Percentiles rank a stretch among this genome's conserved stretches.
Conservation (phyloP, 2,888 invertebrate genomes). For the Tiliacea aurago region DNA sequence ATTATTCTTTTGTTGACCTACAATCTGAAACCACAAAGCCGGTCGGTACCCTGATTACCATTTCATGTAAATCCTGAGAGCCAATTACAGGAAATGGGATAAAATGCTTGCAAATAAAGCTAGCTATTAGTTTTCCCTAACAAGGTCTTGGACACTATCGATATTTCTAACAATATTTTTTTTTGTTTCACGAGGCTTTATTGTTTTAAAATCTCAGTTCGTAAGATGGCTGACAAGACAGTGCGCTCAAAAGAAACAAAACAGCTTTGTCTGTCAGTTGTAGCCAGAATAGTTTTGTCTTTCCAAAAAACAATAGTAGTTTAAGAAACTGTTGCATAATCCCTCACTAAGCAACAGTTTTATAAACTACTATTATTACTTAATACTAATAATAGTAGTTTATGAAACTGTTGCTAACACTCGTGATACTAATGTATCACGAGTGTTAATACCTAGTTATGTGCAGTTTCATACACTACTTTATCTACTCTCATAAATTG, state of each 20-base stretch:
- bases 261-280: background rate
- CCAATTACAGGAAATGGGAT: slow-evolving; percentile 43
- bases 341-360: too few species aligned
- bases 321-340: too few species aligned
- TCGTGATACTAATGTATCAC: too few species aligned
- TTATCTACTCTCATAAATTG: too few species aligned
- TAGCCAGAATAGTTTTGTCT: background rate
- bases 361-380: too few species aligned
- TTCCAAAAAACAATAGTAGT: background rate
- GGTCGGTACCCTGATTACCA: slow-evolving; percentile 32
- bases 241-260: background rate
- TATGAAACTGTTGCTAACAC: too few species aligned
- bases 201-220: background rate
- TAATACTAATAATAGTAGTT: too few species aligned
- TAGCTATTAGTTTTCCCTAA: slow-evolving; percentile 11
- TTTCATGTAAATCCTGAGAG: slow-evolving; percentile 48
- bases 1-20: slow-evolving; percentile 23
- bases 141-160: background rate
- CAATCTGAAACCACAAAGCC: slow-evolving; percentile 13
- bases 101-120: slow-evolving; percentile 3
- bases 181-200: background rate
- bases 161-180: background rate
- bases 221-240: background rate
- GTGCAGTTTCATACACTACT: too few species aligned
- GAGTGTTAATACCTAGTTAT: too few species aligned